These are phyloP conservation scores for Squalus acanthias DNA, from an alignment of 2,797 vertebrate species.

Conservation along the genomic window DNA sequence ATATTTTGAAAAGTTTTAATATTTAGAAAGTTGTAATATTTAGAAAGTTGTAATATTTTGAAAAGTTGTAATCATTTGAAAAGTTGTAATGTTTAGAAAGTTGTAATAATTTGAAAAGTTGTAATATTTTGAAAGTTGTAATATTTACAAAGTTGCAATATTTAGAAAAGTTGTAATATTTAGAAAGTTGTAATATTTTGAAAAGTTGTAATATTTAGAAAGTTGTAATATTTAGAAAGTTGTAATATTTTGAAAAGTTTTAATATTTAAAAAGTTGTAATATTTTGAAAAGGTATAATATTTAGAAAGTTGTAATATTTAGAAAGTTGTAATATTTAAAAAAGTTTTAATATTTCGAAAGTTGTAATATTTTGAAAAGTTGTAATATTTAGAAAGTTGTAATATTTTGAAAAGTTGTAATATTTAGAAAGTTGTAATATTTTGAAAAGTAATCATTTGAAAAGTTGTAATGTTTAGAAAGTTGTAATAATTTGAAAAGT, in stretches of 20 bases:
- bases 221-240: background rate
- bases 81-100: background rate
- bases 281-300: background rate
- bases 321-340: background rate
- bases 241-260: background rate
- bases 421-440: background rate
- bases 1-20: background rate
- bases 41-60: background rate
- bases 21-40: background rate
- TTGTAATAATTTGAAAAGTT: background rate
- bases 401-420: background rate
- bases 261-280: background rate
- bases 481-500: background rate
- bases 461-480: background rate
- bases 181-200: background rate
- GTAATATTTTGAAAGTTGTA: background rate
- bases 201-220: background rate
- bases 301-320: background rate
- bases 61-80: background rate
- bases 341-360: background rate
- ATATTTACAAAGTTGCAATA: background rate
- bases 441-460: background rate
- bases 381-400: background rate
- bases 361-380: background rate
- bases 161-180: background rate